Percentiles rank a stretch among this genome's conserved stretches.
phyloP scores from a whole-genome alignment of 2,113 vertebrate species.

The Heterotis niloticus region DNA sequence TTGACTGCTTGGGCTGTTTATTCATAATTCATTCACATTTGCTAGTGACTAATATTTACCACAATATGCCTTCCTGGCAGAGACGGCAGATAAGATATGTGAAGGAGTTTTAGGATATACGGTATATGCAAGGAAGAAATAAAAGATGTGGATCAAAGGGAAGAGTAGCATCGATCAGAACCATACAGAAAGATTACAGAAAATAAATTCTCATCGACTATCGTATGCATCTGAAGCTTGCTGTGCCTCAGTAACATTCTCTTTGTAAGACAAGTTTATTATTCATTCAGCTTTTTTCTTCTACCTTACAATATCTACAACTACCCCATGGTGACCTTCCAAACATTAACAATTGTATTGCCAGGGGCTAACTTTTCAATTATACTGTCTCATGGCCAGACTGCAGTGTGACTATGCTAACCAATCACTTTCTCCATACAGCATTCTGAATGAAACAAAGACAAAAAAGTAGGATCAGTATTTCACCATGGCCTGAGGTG shows the following conservation, averaged over 20 bases:
- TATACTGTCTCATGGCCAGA: not conserved
- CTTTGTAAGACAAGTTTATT: not conserved
- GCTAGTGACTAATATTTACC: not conserved
- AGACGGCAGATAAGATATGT: not conserved
- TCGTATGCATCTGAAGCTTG: not conserved
- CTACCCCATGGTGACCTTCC: not conserved
- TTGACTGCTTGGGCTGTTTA: not conserved
- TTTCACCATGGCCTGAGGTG: not conserved
- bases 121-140: no score
- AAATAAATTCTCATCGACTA: not conserved
- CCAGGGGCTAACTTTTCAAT: constrained; percentile 18
- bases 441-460: not conserved
- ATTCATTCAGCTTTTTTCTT: not conserved
- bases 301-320: not conserved
- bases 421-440: not conserved
- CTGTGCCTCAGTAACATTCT: not conserved
- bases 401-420: not conserved
- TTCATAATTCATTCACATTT: constrained; percentile 9
- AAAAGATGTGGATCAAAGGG: not conserved
- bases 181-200: not conserved
- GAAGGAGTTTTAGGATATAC: not conserved
- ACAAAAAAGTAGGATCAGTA: not conserved
- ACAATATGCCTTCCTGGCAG: not conserved
- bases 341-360: not conserved
- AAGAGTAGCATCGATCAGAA: not conserved